These are phyloP conservation scores for Zoroaster sp. DNA, from an alignment of 53 echinoderm and acorn worm species.

Conservation along the genomic window DNA sequence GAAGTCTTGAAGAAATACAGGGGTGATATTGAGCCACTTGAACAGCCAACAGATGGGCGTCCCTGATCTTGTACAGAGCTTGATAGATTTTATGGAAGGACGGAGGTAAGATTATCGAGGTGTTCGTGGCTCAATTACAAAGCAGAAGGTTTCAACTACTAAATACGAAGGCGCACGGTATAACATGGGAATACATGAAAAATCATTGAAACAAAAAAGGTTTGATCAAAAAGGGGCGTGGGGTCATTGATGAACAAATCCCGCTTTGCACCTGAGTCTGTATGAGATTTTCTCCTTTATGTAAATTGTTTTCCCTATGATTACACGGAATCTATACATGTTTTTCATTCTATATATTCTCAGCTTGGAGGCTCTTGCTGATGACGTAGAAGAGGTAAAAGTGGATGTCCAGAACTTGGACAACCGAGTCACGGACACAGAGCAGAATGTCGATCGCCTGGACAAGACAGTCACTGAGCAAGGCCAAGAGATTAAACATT, in stretches of 20 bases:
- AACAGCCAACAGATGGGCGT: constrained; percentile 76
- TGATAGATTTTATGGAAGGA: constrained; percentile 89
- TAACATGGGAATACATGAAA: not conserved
- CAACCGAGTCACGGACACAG: constrained; percentile 70
- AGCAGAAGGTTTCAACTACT: too few species aligned
- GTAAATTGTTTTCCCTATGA: too few species aligned
- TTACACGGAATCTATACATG: too few species aligned
- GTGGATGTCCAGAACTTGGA: constrained; percentile 81
- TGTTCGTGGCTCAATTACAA: too few species aligned
- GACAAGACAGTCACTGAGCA: constrained; percentile 80
- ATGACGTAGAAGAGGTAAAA: constrained; percentile 73
- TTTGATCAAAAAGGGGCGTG: too few species aligned
- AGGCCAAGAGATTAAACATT: constrained; percentile 70
- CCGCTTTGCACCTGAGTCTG: too few species aligned
- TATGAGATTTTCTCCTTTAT: too few species aligned
- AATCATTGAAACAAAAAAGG: not conserved
- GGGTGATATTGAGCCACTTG: constrained; percentile 68
- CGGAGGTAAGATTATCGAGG: constrained; percentile 82
- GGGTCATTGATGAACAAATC: too few species aligned
- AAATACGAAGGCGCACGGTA: not conserved
- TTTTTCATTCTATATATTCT: not conserved
- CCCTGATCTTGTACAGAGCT: constrained; percentile 67
- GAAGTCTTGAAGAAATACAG: constrained; percentile 72
- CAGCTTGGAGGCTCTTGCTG: constrained; percentile 71
- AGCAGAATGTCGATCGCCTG: constrained; percentile 70